phyloP scores from a whole-genome alignment of 2,888 invertebrate genomes.

The Xylocampa areola region DNA sequence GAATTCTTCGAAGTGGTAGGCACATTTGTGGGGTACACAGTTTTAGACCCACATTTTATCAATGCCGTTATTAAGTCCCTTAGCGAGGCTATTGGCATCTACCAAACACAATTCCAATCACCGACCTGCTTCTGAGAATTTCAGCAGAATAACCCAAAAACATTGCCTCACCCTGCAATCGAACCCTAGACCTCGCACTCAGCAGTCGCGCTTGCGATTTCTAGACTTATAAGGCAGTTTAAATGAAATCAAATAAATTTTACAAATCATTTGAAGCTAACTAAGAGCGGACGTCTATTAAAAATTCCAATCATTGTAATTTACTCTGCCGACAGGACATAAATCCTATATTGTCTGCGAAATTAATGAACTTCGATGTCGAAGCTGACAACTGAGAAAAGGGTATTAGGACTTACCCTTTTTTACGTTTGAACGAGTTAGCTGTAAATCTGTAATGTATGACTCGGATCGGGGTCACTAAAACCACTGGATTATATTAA shows the following conservation, averaged over 20 bases:
- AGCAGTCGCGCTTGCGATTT: no score
- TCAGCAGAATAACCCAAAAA: no score
- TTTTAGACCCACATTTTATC: no score
- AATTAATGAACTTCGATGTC: conserved; percentile 55
- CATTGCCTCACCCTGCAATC: no score
- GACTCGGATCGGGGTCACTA: conserved; percentile 13
- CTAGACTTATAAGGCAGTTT: no score
- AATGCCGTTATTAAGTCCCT: no score
- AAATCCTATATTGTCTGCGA: conserved; percentile 58
- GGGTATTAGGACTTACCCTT: conserved; percentile 38
- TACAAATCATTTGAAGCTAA: conserved; percentile 29
- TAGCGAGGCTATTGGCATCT: no score
- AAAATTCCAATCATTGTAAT: conserved; percentile 56
- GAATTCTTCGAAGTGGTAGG: no score
- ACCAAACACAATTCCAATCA: no score
- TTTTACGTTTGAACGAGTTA: conserved; percentile 34
- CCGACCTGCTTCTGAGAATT: no score
- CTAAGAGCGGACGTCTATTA: conserved; percentile 46
- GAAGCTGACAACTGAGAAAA: conserved; percentile 45
- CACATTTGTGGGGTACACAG: no score
- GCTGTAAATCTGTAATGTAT: conserved; percentile 25
- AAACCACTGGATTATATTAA: conserved; percentile 17
- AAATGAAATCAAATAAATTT: conserved; percentile 35
- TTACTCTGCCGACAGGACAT: conserved; percentile 48
- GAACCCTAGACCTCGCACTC: no score